Conservation (phyloP, 2,797 vertebrate genomes). For the Acrossocheilus fasciatus region DNA sequence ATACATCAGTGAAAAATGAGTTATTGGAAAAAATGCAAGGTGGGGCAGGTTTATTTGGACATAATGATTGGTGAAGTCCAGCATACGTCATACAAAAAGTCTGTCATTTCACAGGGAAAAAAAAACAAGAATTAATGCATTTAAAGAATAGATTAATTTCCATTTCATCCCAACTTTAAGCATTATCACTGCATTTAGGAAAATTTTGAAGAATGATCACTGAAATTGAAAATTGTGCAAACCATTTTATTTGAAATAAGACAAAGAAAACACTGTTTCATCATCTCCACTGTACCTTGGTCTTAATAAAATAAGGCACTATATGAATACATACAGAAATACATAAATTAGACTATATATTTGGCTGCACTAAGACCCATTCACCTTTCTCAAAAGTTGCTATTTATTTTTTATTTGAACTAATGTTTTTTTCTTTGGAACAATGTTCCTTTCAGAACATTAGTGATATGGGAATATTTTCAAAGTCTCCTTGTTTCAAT, state of each 20-base stretch:
- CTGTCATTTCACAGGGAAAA: neutral
- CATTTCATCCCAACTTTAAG: neutral
- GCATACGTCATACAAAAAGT: neutral
- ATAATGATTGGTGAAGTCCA: neutral
- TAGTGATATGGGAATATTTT: neutral
- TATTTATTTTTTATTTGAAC: neutral
- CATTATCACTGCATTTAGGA: neutral
- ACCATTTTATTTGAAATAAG: neutral
- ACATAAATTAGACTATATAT: neutral
- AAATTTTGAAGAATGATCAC: neutral
- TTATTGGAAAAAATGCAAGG: neutral
- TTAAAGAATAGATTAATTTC: neutral
- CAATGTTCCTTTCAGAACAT: neutral
- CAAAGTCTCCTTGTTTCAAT: neutral
- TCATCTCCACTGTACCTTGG: neutral
- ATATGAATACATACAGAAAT: neutral
- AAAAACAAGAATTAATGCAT: neutral
- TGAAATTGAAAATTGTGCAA: neutral
- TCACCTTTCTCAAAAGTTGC: neutral
- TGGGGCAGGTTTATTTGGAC: neutral
- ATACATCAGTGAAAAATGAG: neutral
- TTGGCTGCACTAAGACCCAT: neutral
- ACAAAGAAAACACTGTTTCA: neutral
- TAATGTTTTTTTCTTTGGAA: neutral
- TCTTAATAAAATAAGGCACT: neutral